phyloP scores from a whole-genome alignment of 2,888 invertebrate genomes.

The Azorinus chamasolen region DNA sequence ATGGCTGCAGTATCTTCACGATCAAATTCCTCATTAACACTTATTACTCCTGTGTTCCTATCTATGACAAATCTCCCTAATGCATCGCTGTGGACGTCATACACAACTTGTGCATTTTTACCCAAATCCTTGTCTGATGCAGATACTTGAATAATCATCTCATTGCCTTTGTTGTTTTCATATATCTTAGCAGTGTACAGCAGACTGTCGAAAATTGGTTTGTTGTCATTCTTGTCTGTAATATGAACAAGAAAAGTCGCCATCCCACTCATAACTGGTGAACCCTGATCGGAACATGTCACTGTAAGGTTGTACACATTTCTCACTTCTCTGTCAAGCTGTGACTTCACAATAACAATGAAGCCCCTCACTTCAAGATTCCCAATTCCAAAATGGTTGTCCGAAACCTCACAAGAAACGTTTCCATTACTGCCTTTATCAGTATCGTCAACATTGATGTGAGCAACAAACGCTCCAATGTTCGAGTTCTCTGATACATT shows the following conservation, averaged over 20 bases:
- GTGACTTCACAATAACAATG: conserved; percentile 87
- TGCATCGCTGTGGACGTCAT: conserved; percentile 60
- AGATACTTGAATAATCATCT: conserved; percentile 92
- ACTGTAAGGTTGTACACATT: conserved; percentile 87
- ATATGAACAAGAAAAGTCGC: conserved; percentile 86
- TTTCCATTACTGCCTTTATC: conserved; percentile 95
- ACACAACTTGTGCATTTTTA: conserved; percentile 64
- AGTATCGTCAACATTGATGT: conserved; percentile 93
- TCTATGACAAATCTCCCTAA: conserved; percentile 65
- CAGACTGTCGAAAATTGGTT: conserved; percentile 91
- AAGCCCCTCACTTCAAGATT: conserved; percentile 73
- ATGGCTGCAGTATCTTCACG: conserved; percentile 66
- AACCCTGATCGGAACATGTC: conserved; percentile 88
- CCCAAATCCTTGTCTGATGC: conserved; percentile 91
- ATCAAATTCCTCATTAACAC: conserved; percentile 66
- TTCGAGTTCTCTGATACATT: conserved; percentile 75
- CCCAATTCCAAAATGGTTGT: conserved; percentile 50
- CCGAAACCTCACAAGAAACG: conserved; percentile 87
- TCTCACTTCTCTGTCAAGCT: conserved; percentile 77
- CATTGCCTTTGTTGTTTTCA: conserved; percentile 72
- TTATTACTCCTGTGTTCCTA: conserved; percentile 70
- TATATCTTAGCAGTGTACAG: conserved; percentile 65
- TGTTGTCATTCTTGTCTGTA: conserved; percentile 96
- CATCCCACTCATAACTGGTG: conserved; percentile 66
- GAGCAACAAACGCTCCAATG: conserved; percentile 88